Conservation (phyloP, 2,797 vertebrate species). For the Sebastes vulpes region DNA sequence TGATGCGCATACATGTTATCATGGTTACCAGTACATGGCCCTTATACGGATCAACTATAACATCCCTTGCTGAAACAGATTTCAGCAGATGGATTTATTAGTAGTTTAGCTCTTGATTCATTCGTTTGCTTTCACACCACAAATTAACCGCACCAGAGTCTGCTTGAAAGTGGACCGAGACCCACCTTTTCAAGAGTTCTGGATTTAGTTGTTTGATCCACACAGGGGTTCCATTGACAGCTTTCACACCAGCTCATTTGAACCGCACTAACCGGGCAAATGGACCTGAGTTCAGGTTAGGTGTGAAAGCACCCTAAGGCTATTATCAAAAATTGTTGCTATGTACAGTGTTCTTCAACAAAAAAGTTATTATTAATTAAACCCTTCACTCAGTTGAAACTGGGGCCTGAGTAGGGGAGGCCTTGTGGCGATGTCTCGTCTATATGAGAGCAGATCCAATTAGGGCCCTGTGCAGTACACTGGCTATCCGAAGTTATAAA, state of each 20-base stretch:
- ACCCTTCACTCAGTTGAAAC: conserved; percentile 1
- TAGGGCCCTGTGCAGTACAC: conserved; percentile 8
- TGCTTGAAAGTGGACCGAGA: too few species aligned
- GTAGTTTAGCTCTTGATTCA: not conserved
- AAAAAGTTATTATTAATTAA: conserved; percentile 28
- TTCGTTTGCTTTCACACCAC: too few species aligned
- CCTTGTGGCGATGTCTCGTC: not conserved
- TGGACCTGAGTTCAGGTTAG: not conserved
- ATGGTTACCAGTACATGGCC: too few species aligned
- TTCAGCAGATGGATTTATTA: not conserved
- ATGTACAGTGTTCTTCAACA: not conserved
- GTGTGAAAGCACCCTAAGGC: not conserved
- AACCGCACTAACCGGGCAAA: not conserved
- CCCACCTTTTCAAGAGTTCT: not conserved
- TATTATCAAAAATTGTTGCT: not conserved
- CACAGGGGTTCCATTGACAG: not conserved
- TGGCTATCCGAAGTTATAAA: conserved; percentile 4
- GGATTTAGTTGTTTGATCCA: not conserved
- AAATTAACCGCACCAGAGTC: too few species aligned
- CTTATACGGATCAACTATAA: not conserved
- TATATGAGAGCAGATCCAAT: conserved; percentile 47
- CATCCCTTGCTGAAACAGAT: not conserved
- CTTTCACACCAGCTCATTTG: not conserved
- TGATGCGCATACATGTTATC: too few species aligned
- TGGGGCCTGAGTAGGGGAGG: not conserved